A percentile compares a stretch with the other conserved stretches of the same genome.
These are phyloP conservation scores for Cichladusa arquata DNA, from an alignment of 2,113 vertebrate genomes.

Conservation along the genomic window DNA sequence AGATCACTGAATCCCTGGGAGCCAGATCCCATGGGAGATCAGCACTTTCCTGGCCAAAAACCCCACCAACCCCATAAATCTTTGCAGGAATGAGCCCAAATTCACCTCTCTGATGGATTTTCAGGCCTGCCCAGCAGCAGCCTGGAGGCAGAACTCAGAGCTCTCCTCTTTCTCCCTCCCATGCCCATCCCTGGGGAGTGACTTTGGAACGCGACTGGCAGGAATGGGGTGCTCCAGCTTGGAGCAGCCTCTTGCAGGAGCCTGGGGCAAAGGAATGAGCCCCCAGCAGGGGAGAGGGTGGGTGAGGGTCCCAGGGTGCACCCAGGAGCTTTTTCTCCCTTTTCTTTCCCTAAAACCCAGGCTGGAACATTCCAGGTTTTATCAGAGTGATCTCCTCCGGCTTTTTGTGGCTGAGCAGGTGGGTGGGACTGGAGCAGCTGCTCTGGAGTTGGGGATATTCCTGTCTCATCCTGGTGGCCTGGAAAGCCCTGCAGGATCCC, in stretches of 20 bases:
- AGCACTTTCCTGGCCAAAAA: neutral
- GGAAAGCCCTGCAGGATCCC: neutral
- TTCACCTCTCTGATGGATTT: neutral
- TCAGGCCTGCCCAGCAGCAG: neutral
- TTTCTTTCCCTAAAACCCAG: neutral
- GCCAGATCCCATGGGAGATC: fast-evolving
- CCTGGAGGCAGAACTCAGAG: neutral
- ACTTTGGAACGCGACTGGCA: neutral
- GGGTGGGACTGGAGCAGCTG: neutral
- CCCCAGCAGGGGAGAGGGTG: neutral
- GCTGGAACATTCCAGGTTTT: neutral
- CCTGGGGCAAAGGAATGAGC: neutral
- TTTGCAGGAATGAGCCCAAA: neutral
- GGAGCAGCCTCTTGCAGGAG: neutral
- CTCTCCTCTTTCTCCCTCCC: neutral
- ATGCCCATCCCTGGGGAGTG: fast-evolving
- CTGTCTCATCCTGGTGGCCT: neutral
- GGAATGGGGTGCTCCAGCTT: neutral
- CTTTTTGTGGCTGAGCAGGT: neutral
- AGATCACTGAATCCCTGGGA: neutral
- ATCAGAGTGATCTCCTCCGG: fast-evolving
- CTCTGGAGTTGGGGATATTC: neutral
- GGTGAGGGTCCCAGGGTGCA: neutral
- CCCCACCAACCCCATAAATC: neutral
- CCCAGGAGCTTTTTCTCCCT: neutral